These are phyloP conservation scores for Erpetoichthys calabaricus DNA, from an alignment of 2,797 vertebrate genomes.

Conservation along the genomic window DNA sequence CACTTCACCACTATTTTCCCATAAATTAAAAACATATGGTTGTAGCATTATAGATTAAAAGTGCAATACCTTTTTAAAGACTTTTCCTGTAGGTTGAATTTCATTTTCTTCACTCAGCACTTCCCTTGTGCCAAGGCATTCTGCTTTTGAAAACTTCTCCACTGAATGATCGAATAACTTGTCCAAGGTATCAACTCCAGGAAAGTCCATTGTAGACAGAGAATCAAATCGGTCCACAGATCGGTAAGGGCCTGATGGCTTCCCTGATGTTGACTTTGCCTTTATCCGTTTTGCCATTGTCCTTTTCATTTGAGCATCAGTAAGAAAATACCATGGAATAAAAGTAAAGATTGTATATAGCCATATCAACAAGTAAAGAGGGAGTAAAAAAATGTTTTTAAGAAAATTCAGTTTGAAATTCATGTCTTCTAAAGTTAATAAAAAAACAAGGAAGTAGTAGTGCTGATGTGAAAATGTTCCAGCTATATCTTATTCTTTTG, in stretches of 20 bases:
- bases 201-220: slow-evolving; percentile 73
- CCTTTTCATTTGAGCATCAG: slow-evolving; percentile 67
- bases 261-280: slow-evolving; percentile 65
- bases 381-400: slow-evolving; percentile 61
- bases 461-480: too few species aligned
- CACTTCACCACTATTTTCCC: too few species aligned
- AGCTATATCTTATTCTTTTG: too few species aligned
- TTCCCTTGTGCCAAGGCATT: slow-evolving; percentile 78
- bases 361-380: slow-evolving; percentile 80
- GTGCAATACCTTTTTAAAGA: slow-evolving; percentile 87
- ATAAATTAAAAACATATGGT: too few species aligned
- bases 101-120: slow-evolving; percentile 87
- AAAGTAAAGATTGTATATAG: slow-evolving; percentile 84
- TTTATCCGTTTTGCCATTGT: slow-evolving; percentile 69
- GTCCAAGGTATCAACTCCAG: slow-evolving; percentile 79
- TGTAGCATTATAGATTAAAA: too few species aligned
- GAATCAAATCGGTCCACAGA: slow-evolving; percentile 69
- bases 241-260: slow-evolving; percentile 75
- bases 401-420: slow-evolving; percentile 60
- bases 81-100: slow-evolving; percentile 79
- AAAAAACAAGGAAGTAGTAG: too few species aligned
- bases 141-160: slow-evolving; percentile 54
- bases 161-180: slow-evolving; percentile 78
- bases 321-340: slow-evolving; percentile 93
- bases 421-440: slow-evolving; percentile 32